Conservation (phyloP, 2,797 vertebrate genomes). For the Lepidocolaptes lacrymiger region DNA sequence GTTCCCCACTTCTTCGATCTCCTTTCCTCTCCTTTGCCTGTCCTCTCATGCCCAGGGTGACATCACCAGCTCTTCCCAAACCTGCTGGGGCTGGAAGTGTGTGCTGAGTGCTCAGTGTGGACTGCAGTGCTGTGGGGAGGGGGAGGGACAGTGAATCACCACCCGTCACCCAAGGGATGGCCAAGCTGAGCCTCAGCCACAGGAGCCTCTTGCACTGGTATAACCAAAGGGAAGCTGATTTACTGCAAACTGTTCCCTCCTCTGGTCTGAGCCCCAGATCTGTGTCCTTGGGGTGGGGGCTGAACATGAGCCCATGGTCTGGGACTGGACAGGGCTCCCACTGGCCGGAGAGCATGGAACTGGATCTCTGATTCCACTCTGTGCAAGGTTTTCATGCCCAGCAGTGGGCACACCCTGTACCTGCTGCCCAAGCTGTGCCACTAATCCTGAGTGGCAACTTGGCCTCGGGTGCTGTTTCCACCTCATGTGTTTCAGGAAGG, state of each 20-base stretch:
- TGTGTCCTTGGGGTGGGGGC: not conserved
- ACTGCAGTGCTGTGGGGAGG: fast-evolving
- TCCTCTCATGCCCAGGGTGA: not conserved
- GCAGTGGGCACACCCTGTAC: not conserved
- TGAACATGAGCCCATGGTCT: fast-evolving
- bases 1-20: slow-evolving; percentile 14
- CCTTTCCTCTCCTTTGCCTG: not conserved
- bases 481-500: not conserved
- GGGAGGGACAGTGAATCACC: not conserved
- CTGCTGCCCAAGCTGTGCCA: not conserved
- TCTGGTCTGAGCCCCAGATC: not conserved
- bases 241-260: not conserved
- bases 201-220: not conserved
- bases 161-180: not conserved
- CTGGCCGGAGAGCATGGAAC: not conserved
- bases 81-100: not conserved
- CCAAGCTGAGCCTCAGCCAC: fast-evolving
- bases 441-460: not conserved
- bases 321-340: not conserved
- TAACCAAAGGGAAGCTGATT: not conserved
- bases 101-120: not conserved
- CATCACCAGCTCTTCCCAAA: not conserved
- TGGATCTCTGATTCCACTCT: not conserved
- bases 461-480: not conserved
- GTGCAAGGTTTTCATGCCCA: no score